Conservation (phyloP, 1,140 invertebrate species). For the Neoseiulus cucumeris region DNA sequence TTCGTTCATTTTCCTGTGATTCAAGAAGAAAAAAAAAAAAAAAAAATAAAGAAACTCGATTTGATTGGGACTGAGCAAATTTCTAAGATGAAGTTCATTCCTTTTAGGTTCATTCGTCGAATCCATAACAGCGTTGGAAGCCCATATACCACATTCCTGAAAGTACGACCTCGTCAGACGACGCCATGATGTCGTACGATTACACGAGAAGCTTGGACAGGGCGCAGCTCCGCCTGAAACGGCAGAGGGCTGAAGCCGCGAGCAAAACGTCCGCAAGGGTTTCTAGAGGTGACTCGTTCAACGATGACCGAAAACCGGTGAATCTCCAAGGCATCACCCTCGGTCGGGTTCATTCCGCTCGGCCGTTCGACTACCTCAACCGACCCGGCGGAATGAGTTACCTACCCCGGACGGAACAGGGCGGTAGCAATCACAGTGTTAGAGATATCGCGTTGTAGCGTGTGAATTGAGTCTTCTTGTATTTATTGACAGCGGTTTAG, state of each 20-base stretch:
- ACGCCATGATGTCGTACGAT: neutral
- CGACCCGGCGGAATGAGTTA: neutral
- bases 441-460: neutral
- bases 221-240: neutral
- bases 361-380: neutral
- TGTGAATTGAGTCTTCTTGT: no score
- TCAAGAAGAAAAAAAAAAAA: no score
- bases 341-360: neutral
- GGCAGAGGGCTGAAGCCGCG: neutral
- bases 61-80: no score
- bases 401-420: neutral
- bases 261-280: no score
- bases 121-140: neutral
- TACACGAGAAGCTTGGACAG: slow-evolving; percentile 2
- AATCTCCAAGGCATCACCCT: neutral
- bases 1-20: no score
- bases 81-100: no score
- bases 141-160: neutral
- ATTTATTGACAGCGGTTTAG: no score
- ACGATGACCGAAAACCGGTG: neutral
- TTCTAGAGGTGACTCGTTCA: neutral
- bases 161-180: neutral
- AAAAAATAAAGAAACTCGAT: no score
- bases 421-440: neutral
- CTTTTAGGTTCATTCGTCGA: neutral